phyloP scores from a whole-genome alignment of 2,888 invertebrate species.

The Spodoptera exigua region DNA sequence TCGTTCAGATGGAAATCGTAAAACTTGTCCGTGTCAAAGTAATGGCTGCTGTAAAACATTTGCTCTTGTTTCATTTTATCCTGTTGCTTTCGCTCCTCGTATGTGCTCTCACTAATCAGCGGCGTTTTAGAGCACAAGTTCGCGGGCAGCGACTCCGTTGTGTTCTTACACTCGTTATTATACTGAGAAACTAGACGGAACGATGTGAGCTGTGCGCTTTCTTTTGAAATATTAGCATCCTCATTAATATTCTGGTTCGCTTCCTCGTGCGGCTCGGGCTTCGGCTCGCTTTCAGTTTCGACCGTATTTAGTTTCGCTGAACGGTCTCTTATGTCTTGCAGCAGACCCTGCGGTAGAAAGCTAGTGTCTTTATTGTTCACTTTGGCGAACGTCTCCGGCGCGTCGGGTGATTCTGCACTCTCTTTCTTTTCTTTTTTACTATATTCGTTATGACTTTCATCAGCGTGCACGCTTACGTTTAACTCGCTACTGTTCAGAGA shows the following conservation, averaged over 20 bases:
- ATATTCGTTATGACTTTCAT: slow-evolving; percentile 84
- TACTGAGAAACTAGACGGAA: slow-evolving; percentile 87
- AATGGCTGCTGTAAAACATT: slow-evolving; percentile 86
- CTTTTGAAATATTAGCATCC: slow-evolving; percentile 83
- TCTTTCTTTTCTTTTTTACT: slow-evolving; percentile 82
- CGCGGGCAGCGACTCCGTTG: slow-evolving; percentile 70
- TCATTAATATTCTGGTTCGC: slow-evolving; percentile 85
- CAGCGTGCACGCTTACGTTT: slow-evolving; percentile 86
- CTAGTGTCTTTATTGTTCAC: slow-evolving; percentile 79
- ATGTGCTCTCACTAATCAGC: slow-evolving; percentile 91
- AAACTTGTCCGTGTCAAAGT: slow-evolving; percentile 93
- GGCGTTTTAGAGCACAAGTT: slow-evolving; percentile 78
- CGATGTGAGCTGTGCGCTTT: slow-evolving; percentile 86
- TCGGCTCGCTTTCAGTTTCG: slow-evolving; percentile 81
- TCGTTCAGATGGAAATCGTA: slow-evolving; percentile 96
- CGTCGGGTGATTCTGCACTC: slow-evolving; percentile 72
- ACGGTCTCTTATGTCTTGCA: slow-evolving; percentile 92
- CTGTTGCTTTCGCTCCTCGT: slow-evolving; percentile 90
- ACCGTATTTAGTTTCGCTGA: slow-evolving; percentile 86
- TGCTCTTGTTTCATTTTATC: slow-evolving; percentile 83
- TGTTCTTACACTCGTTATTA: slow-evolving; percentile 79
- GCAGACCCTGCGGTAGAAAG: slow-evolving; percentile 91
- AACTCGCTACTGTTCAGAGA: slow-evolving; percentile 93
- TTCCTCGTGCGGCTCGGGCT: slow-evolving; percentile 74
- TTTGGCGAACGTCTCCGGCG: slow-evolving; percentile 75